Evolutionary conservation across 1,140 invertebrate species (phyloP).

Genomic region (Cydia pomonella): DNA sequence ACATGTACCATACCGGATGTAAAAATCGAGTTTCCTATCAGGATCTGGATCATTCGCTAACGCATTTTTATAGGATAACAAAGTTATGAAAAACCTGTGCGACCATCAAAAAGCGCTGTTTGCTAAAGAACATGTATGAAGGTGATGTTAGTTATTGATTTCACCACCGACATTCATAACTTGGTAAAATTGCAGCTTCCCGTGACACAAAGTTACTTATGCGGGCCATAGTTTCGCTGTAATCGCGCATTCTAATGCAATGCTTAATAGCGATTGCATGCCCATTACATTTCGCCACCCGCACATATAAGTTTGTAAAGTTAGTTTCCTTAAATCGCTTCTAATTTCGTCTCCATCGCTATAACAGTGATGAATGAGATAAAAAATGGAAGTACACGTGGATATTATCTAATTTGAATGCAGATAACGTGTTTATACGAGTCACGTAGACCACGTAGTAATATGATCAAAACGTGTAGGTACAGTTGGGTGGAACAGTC

Average conservation of each 20-base stretch:
- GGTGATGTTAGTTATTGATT: not conserved
- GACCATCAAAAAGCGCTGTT: not conserved
- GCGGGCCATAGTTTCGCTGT: not conserved
- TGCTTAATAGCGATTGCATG: not conserved
- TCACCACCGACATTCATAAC: not conserved
- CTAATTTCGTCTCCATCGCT: slow-evolving; percentile 3
- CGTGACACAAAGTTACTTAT: not conserved
- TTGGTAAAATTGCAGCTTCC: not conserved
- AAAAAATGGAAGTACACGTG: slow-evolving; percentile 20
- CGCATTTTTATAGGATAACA: not conserved
- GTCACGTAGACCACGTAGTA: slow-evolving; percentile 39
- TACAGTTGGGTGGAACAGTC: slow-evolving; percentile 39
- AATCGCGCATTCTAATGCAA: not conserved
- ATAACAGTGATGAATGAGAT: slow-evolving; percentile 21
- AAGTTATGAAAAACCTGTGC: not conserved
- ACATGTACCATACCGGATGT: not conserved
- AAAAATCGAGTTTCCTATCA: not conserved
- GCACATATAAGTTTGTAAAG: slow-evolving; percentile 32
- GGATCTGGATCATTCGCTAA: not conserved
- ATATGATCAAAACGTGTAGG: slow-evolving; percentile 17
- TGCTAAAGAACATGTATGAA: not conserved
- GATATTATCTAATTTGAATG: slow-evolving; percentile 42
- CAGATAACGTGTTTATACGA: slow-evolving; percentile 39
- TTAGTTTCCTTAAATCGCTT: slow-evolving; percentile 29
- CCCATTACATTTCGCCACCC: not conserved